Evolutionary conservation across 2,888 invertebrate genomes (phyloP), one percentile per base, ranked within the genome.

Genomic region (Serripes groenlandicus): DNA sequence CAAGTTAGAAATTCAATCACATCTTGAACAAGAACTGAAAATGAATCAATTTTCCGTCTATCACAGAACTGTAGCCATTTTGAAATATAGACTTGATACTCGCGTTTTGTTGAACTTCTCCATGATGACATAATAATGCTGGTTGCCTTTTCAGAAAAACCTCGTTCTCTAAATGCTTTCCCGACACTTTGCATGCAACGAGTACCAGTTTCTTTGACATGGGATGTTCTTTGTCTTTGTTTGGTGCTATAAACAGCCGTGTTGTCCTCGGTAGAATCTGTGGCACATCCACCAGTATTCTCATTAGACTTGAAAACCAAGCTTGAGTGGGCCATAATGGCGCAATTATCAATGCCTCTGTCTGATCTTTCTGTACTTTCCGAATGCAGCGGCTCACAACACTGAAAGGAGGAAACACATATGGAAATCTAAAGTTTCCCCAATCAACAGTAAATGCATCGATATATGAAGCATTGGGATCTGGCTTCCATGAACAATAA

Each of bases 401-500:
- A 80, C 81, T 84, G 83, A 86, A 88, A 83, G 80, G 86, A 54
- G 83, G 82, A 73, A 82, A 81, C 32, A 75, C 18, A 81, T 83
- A 76, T 52, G 28, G 0, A 23, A 54, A 64, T 7, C 32, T 28
- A 75, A 52, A 69, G 15, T 58, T n/a, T 30, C 35, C 35, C 81
- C 81, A 81, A 58, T 56, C 42, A 15, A 37, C 2, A 15, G 56
- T 58, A 56, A 81, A 71, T 18, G 75, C 75, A 73, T 81, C 76
- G 66, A 81, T 69, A 56, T 30, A 54, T 58, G 21, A 52, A 15
- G 73, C 72, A 21, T 35, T 28, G 18, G 72, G 73, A 30, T 81
- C 81, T 69, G 76, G 81, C 26, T 69, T 68, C 76, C 76, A 81
- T 32, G 76, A 72, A 69, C 30, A 71, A 73, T 60, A 76, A 3